Evolutionary conservation across 2,888 invertebrate species (phyloP).

Genomic region (Nephrocerus scutellatus): DNA sequence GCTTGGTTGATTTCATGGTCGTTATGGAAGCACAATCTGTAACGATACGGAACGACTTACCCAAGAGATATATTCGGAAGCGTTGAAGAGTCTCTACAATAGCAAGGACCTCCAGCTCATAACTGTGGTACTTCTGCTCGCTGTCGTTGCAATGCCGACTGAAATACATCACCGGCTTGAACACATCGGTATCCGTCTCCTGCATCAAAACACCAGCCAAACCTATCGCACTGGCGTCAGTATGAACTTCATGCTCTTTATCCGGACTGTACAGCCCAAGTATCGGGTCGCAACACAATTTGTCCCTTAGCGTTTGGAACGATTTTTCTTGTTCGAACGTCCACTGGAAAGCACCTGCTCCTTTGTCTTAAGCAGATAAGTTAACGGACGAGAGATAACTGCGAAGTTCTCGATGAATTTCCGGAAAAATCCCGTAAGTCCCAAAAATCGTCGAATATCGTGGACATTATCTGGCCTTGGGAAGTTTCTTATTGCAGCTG

Average conservation of each 20-base stretch:
- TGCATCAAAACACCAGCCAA: constrained; percentile 17
- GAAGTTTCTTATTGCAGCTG: too few species aligned
- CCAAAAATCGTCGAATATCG: too few species aligned
- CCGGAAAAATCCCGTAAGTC: too few species aligned
- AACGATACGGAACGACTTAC: constrained; percentile 16
- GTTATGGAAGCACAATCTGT: constrained; percentile 13
- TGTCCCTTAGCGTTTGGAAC: too few species aligned
- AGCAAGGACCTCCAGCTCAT: constrained; percentile 14
- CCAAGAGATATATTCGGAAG: constrained; percentile 18
- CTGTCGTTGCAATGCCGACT: constrained; percentile 14
- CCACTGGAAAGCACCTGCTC: background rate
- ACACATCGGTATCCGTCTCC: background rate
- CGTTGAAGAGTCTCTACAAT: constrained; percentile 15
- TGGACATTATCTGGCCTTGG: too few species aligned
- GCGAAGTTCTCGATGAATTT: too few species aligned
- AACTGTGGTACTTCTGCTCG: constrained; percentile 13
- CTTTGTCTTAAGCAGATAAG: constrained; percentile 1
- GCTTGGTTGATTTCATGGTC: background rate
- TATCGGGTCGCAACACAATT: constrained; percentile 12
- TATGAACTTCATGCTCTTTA: constrained; percentile 18
- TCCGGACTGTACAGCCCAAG: constrained; percentile 13
- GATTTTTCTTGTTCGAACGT: background rate
- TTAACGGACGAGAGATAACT: background rate
- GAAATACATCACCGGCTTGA: constrained; percentile 13
- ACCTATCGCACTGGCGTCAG: constrained; percentile 15